Conservation (phyloP, 2,797 vertebrate genomes). For the Aeoliscus strigatus region DNA sequence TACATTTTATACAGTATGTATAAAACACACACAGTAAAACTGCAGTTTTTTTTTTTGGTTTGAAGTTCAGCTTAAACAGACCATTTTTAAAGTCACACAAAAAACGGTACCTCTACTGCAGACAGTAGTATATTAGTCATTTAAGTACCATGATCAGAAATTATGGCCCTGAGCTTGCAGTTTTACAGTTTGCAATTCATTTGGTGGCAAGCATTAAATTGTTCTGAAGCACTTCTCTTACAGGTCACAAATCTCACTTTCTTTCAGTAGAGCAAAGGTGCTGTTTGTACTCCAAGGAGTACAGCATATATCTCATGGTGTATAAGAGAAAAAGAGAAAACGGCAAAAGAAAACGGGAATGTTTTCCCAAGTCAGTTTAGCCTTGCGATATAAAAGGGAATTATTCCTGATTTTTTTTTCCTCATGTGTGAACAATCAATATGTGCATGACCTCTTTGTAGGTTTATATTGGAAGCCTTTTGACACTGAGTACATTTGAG, state of each 20-base stretch:
- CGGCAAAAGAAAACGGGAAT: too few species aligned
- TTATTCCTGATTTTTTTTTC: conserved; percentile 17
- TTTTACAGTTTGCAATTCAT: conserved; percentile 14
- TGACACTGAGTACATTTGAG: too few species aligned
- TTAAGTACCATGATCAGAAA: conserved; percentile 27
- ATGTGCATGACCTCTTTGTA: conserved; percentile 24
- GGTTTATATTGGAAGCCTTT: conserved; percentile 21
- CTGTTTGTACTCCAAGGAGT: too few species aligned
- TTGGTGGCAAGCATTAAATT: conserved; percentile 17
- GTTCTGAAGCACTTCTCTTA: conserved; percentile 3
- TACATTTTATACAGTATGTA: too few species aligned
- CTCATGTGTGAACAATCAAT: conserved; percentile 56
- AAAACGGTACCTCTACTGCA: too few species aligned
- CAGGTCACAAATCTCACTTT: conserved; percentile 37
- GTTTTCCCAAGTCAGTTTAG: too few species aligned
- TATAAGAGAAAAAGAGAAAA: too few species aligned
- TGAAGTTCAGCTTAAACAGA: too few species aligned
- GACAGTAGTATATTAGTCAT: conserved; percentile 14
- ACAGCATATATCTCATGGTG: too few species aligned
- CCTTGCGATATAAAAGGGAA: conserved; percentile 10
- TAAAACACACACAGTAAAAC: too few species aligned
- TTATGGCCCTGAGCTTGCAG: conserved; percentile 15
- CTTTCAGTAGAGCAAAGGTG: conserved; percentile 22
- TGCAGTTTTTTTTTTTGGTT: too few species aligned
- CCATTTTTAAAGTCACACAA: too few species aligned